Conservation (phyloP, 2,888 invertebrate genomes). For the Hypsopygia costalis region DNA sequence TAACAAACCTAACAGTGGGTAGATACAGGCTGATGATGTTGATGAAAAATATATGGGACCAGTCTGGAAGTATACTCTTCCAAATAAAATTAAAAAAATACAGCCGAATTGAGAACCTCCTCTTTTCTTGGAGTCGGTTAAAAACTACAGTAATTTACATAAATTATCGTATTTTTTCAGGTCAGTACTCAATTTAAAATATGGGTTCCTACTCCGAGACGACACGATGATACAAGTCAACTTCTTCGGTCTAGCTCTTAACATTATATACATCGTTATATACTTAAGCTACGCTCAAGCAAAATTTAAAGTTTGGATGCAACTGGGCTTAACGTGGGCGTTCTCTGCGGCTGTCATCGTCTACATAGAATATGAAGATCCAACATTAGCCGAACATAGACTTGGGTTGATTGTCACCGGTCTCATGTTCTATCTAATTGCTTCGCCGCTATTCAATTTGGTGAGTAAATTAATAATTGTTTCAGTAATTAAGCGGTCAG, state of each 20-base stretch:
- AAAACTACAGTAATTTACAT: no score
- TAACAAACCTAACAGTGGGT: no score
- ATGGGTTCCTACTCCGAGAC: slow-evolving; percentile 87
- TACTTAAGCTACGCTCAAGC: slow-evolving; percentile 84
- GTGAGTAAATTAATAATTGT: slow-evolving; percentile 81
- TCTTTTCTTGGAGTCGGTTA: no score
- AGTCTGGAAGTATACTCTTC: no score
- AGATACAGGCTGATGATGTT: no score
- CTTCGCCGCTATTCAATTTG: slow-evolving; percentile 85
- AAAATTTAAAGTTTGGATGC: slow-evolving; percentile 75
- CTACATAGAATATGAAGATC: slow-evolving; percentile 85
- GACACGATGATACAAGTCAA: slow-evolving; percentile 89
- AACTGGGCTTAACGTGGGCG: slow-evolving; percentile 77
- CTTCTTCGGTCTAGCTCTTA: slow-evolving; percentile 85
- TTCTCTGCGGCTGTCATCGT: slow-evolving; percentile 81
- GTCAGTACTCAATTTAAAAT: slow-evolving; percentile 87
- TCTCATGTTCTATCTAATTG: slow-evolving; percentile 84
- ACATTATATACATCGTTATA: slow-evolving; percentile 82
- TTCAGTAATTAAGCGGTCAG: no score
- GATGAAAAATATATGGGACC: no score
- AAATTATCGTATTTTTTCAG: no score
- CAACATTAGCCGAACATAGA: slow-evolving; percentile 82
- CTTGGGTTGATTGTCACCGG: slow-evolving; percentile 86
- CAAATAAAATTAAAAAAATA: no score
- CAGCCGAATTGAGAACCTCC: no score